phyloP scores from a whole-genome alignment of 2,888 invertebrate genomes.

The Drosophila affinis region DNA sequence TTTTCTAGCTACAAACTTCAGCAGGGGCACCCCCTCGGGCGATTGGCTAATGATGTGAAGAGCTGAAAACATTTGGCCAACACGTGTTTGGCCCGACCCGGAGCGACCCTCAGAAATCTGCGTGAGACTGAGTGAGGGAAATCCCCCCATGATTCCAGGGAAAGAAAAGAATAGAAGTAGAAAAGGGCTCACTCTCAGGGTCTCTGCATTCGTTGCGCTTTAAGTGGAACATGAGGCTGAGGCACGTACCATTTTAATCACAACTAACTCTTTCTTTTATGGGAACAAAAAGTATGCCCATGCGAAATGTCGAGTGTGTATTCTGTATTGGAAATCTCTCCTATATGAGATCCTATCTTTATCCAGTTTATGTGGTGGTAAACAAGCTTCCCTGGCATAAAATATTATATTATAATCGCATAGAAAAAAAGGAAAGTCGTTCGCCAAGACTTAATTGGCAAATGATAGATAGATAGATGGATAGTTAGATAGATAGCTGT shows the following conservation, averaged over 20 bases:
- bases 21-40: slow-evolving; percentile 48
- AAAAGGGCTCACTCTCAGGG: neutral
- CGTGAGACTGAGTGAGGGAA: neutral
- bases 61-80: slow-evolving; percentile 49
- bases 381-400: neutral
- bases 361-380: neutral
- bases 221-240: neutral
- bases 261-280: neutral
- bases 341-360: neutral
- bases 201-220: neutral
- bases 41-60: slow-evolving; percentile 43
- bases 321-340: neutral
- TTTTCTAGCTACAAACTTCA: slow-evolving; percentile 16
- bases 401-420: neutral
- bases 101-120: slow-evolving; percentile 1
- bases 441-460: slow-evolving; percentile 20
- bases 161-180: neutral
- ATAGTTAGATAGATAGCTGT: neutral
- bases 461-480: slow-evolving; percentile 8
- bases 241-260: neutral
- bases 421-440: slow-evolving; percentile 34
- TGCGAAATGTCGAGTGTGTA: too few relatives aligned
- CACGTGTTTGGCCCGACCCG: slow-evolving; percentile 27
- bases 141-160: neutral
- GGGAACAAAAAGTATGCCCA: neutral